phyloP scores from a whole-genome alignment of 2,797 vertebrate species.

The Myotis daubentonii region DNA sequence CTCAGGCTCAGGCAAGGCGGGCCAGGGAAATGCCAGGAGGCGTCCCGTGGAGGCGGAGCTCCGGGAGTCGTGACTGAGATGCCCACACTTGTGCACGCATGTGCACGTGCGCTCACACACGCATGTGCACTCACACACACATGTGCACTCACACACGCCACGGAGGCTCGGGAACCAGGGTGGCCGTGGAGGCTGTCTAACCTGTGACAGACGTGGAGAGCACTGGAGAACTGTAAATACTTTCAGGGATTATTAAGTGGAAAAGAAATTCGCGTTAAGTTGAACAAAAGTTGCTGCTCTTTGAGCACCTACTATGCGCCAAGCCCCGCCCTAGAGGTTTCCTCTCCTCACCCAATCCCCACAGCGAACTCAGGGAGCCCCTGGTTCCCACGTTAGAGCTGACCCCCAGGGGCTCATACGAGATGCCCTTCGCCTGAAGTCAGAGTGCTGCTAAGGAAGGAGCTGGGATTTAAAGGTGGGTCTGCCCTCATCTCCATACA shows the following conservation, averaged over 20 bases:
- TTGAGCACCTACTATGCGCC: not conserved
- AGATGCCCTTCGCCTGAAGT: not conserved
- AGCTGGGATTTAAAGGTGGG: not conserved
- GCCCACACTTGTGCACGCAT: not conserved
- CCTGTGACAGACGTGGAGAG: not conserved
- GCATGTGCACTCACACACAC: not conserved
- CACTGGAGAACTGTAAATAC: not conserved
- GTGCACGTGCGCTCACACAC: no score
- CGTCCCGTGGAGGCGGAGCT: slow-evolving; percentile 56
- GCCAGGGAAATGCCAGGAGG: slow-evolving; percentile 64
- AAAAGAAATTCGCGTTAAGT: not conserved
- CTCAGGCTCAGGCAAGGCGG: not conserved
- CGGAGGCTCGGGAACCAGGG: not conserved
- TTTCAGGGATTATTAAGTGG: not conserved
- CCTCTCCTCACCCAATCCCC: not conserved
- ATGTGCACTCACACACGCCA: not conserved
- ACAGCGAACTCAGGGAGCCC: not conserved
- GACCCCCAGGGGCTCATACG: not conserved
- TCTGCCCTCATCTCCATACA: not conserved
- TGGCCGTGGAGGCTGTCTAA: not conserved
- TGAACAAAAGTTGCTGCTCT: not conserved
- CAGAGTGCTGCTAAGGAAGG: not conserved
- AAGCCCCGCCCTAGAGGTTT: not conserved
- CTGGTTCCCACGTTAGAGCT: not conserved
- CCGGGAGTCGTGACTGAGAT: slow-evolving; percentile 69